A percentile compares a stretch with the other conserved stretches of the same genome.
Evolutionary conservation across 2,113 vertebrate species (phyloP).

Genomic region (Trachemys scripta): DNA sequence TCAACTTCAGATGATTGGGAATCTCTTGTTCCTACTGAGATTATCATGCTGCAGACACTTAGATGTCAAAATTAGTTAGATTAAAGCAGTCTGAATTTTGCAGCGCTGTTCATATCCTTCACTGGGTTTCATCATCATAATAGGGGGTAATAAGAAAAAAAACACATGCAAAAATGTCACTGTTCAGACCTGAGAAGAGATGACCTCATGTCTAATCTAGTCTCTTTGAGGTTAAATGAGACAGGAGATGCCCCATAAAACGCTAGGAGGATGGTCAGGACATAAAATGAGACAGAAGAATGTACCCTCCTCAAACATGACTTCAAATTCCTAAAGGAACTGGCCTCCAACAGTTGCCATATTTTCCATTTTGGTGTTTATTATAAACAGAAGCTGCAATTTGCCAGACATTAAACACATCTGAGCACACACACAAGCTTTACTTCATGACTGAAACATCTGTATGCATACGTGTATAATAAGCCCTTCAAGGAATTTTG

Average conservation of each 20-base stretch:
- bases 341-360: conserved; percentile 28
- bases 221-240: conserved; percentile 28
- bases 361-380: conserved; percentile 34
- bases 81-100: conserved; percentile 5
- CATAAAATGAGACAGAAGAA: conserved; percentile 25
- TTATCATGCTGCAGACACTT: neutral
- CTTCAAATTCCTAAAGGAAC: conserved; percentile 27
- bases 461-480: conserved; percentile 28
- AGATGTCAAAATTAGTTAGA: neutral
- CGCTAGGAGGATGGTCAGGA: neutral
- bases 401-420: conserved; percentile 38
- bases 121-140: conserved; percentile 16
- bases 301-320: neutral
- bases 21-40: neutral
- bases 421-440: conserved; percentile 12
- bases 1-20: neutral
- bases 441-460: conserved; percentile 39
- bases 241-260: neutral
- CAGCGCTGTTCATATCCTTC: neutral
- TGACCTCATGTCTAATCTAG: conserved; percentile 11
- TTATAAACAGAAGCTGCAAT: conserved; percentile 14
- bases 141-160: neutral
- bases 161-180: neutral
- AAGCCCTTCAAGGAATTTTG: conserved; percentile 31
- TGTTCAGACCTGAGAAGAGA: conserved; percentile 21